Evolutionary conservation across 2,888 invertebrate species (phyloP), one percentile per base, ranked within the genome.

Genomic region (Oligia fasciuncula): DNA sequence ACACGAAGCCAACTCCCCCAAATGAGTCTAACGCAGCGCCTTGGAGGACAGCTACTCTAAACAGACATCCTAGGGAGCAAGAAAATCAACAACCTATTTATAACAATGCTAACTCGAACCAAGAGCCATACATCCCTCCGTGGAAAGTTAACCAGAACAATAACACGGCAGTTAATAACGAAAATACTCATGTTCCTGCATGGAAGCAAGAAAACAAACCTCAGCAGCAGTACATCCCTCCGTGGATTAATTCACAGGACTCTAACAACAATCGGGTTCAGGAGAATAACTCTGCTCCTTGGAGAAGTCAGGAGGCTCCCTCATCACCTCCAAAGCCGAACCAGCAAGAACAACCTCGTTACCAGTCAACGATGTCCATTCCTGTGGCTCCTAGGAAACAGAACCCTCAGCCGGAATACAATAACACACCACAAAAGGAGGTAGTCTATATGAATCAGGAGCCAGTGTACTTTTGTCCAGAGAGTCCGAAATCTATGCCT

Each of bases 321-420:
- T 69, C 89, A 17, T 91, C 94, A 62, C 91, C 93, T 65, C 93
- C 94, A 23, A 91, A 91, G 14, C 23, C 83, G 17, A 91, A 91
- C 71, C 91, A 90, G 73, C 93, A 92, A 72, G 94, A 94, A 76
- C 95, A 94, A 88, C 94, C 95, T 9, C 93, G 97, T 72, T 97
- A 95, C 78, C 97, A 97, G 88, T 95, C 97, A 3, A 93, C 95
- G 5, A 97, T 97, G 93, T 96, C 97, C 0, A 97, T 97, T 85
- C 97, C 97, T 14, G 95, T 97, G 9, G 94, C 95, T 51, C 94
- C 95, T 63, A 94, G 93, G 76, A 96, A 95, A 91, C 95, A 91
- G 84, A 93, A 90, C 77, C 85, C 91, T 17, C 95, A 94, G 87
- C 92, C 94, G 2, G 94, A 94, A 78, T 94, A 94, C 82, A 95